A percentile compares a stretch with the other conserved stretches of the same genome.
Evolutionary conservation across 2,888 invertebrate genomes (phyloP).

Genomic region (Bombylius major): DNA sequence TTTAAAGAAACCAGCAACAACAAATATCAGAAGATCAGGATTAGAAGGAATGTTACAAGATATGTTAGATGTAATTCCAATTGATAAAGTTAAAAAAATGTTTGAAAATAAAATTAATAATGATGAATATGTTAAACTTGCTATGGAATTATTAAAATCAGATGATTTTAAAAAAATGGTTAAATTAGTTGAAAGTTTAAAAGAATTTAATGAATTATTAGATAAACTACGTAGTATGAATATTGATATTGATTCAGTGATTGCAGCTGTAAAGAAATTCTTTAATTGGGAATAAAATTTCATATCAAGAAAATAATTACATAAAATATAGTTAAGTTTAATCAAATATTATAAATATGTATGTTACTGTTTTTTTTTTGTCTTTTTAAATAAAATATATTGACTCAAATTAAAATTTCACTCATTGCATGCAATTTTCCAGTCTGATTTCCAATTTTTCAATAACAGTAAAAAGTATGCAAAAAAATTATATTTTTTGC

Average conservation of each 20-base stretch:
- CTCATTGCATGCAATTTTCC: too few species aligned
- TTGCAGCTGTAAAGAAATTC: constrained; percentile 1
- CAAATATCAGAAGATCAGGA: not conserved
- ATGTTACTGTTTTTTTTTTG: too few species aligned
- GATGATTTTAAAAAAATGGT: constrained; percentile 8
- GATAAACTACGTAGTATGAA: constrained; percentile 3
- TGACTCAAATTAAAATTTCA: too few species aligned
- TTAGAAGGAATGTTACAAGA: constrained; percentile 7
- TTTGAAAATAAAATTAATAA: constrained; percentile 2
- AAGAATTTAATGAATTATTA: constrained; percentile 1
- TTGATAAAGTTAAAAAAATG: constrained; percentile 2
- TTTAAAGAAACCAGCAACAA: not conserved
- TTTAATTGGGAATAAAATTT: constrained; percentile 2
- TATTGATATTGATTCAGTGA: constrained; percentile 7
- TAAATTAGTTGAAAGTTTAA: constrained; percentile 1
- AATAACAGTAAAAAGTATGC: too few species aligned
- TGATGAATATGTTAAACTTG: constrained; percentile 9
- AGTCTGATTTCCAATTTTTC: too few species aligned
- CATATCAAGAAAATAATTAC: too few species aligned
- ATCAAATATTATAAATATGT: too few species aligned
- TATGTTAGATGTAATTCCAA: constrained; percentile 6
- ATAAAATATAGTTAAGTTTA: too few species aligned
- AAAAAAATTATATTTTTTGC: too few species aligned
- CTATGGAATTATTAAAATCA: constrained; percentile 6
- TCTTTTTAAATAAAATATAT: too few species aligned